Percentiles rank a stretch among this genome's conserved stretches.
Conservation (phyloP, 1,140 invertebrate species). For the Apis dorsata region DNA sequence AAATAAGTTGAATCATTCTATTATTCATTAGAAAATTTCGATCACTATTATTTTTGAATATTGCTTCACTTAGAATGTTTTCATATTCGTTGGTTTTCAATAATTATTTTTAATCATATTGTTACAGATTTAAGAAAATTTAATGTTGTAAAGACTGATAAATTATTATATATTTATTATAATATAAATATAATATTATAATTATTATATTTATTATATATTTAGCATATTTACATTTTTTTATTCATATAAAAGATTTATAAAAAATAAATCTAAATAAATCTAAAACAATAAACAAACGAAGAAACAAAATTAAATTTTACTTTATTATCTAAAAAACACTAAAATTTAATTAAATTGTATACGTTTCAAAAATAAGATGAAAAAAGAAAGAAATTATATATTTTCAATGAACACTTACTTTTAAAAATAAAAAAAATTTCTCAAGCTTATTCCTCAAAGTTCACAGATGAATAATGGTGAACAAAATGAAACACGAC, state of each 20-base stretch:
- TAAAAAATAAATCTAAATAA: no score
- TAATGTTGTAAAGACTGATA: no score
- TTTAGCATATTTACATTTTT: no score
- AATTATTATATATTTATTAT: no score
- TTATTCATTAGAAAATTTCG: not conserved
- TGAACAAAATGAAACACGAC: not conserved
- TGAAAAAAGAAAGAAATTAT: not conserved
- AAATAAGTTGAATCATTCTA: not conserved
- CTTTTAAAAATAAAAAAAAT: not conserved
- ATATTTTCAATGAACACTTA: not conserved
- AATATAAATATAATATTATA: no score
- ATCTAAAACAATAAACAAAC: not conserved
- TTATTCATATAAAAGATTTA: no score
- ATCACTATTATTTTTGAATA: conserved; percentile 20
- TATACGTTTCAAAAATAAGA: no score
- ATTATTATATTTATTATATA: no score
- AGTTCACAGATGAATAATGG: not conserved
- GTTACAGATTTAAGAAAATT: not conserved
- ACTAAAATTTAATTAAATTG: no score
- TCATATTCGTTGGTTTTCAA: not conserved
- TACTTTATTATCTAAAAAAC: no score
- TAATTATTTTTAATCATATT: not conserved
- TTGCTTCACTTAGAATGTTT: conserved; percentile 39
- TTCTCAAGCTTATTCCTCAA: not conserved
- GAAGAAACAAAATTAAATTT: no score